phyloP scores from a whole-genome alignment of 2,888 invertebrate genomes.

The Eilema depressum region DNA sequence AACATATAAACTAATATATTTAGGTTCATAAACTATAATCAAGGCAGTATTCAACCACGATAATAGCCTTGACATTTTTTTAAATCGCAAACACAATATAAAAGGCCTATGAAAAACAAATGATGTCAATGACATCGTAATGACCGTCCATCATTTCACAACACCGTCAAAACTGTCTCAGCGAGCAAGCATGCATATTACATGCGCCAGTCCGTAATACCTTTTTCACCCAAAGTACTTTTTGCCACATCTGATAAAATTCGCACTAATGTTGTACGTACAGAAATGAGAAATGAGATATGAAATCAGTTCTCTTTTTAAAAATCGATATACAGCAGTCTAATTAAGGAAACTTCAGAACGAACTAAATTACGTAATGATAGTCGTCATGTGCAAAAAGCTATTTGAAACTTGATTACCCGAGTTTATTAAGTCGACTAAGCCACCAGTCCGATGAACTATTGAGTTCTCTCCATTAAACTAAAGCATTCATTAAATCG shows the following conservation, averaged over 20 bases:
- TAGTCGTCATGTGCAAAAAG: constrained; percentile 49
- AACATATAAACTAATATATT: constrained; percentile 12
- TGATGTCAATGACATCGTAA: constrained; percentile 79
- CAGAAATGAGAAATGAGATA: constrained; percentile 66
- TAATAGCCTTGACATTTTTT: constrained; percentile 60
- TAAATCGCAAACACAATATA: constrained; percentile 59
- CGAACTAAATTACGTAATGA: constrained; percentile 50
- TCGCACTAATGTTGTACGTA: constrained; percentile 66
- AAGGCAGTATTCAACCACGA: constrained; percentile 61
- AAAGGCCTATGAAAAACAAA: constrained; percentile 68
- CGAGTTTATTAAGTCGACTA: constrained; percentile 41
- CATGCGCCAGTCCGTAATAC: constrained; percentile 45
- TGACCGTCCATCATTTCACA: constrained; percentile 74
- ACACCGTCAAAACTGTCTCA: constrained; percentile 75
- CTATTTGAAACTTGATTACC: constrained; percentile 51
- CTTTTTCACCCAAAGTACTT: constrained; percentile 55
- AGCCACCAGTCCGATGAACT: constrained; percentile 53
- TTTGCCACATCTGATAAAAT: constrained; percentile 74
- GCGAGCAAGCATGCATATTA: constrained; percentile 46
- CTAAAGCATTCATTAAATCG: constrained; percentile 69
- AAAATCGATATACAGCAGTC: constrained; percentile 46
- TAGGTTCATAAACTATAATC: constrained; percentile 30
- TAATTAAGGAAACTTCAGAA: constrained; percentile 49
- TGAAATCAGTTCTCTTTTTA: constrained; percentile 49
- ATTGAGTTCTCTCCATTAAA: constrained; percentile 62